Percentiles rank a stretch among this genome's conserved stretches.
These are phyloP conservation scores for Lateolabrax maculatus DNA, from an alignment of 2,797 vertebrate species.

Conservation along the genomic window DNA sequence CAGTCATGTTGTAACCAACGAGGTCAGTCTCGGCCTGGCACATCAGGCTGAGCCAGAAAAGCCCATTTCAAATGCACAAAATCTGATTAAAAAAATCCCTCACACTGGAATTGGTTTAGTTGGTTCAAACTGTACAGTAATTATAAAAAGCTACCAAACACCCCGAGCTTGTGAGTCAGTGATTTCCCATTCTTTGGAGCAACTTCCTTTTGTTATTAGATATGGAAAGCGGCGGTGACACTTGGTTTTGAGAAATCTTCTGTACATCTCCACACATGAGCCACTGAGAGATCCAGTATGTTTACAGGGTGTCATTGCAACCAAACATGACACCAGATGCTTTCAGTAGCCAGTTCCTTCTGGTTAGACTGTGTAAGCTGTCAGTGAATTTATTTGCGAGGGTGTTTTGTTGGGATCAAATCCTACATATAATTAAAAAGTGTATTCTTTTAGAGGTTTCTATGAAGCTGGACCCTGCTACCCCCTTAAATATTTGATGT, in stretches of 20 bases:
- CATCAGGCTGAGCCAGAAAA: constrained; percentile 26
- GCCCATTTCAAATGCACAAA: constrained; percentile 47
- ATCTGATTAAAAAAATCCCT: constrained; percentile 44
- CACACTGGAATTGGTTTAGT: constrained; percentile 13
- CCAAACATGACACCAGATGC: constrained; percentile 39
- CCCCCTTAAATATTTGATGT: neutral
- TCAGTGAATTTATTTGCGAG: constrained; percentile 14
- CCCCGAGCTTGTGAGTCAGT: neutral
- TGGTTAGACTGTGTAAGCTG: constrained; percentile 2
- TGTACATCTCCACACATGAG: constrained; percentile 26
- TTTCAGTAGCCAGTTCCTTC: constrained; percentile 28
- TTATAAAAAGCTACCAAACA: neutral
- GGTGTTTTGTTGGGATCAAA: constrained; percentile 12
- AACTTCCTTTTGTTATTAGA: constrained; percentile 51
- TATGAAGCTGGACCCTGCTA: neutral
- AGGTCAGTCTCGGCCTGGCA: constrained; percentile 41
- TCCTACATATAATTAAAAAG: neutral
- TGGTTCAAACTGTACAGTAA: constrained; percentile 19
- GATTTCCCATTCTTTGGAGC: constrained; percentile 9
- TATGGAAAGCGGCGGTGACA: constrained; percentile 35
- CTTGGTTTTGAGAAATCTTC: constrained; percentile 30
- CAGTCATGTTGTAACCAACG: constrained; percentile 41
- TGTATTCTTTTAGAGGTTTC: neutral
- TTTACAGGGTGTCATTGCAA: constrained; percentile 44
- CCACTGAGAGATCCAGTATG: constrained; percentile 9